Conservation (phyloP, 2,797 vertebrate species). For the Sebastes goodei region DNA sequence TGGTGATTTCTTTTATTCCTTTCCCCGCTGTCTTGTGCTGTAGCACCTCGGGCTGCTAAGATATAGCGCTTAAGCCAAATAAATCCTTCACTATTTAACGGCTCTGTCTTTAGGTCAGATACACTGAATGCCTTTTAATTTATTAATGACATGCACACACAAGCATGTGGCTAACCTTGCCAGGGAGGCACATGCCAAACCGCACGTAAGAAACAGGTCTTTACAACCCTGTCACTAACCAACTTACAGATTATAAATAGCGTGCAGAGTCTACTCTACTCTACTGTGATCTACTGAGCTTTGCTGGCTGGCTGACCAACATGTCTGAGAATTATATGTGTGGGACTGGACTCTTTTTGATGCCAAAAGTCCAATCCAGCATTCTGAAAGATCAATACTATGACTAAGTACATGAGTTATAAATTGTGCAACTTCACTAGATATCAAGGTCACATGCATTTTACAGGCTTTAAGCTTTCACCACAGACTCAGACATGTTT, state of each 20-base stretch:
- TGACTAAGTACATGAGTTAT: conserved; percentile 20
- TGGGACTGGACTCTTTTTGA: conserved; percentile 17
- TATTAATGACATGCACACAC: not conserved
- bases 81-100: not conserved
- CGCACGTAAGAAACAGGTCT: conserved; percentile 12
- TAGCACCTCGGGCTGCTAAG: not conserved
- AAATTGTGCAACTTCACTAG: conserved; percentile 19
- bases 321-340: conserved; percentile 31
- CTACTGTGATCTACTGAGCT: not conserved
- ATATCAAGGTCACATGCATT: conserved; percentile 33
- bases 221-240: not conserved
- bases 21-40: not conserved
- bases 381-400: conserved; percentile 33
- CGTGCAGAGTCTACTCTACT: not conserved
- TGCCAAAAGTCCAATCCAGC: conserved; percentile 28
- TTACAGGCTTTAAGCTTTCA: conserved; percentile 4
- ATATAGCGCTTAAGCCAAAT: not conserved
- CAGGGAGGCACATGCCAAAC: conserved; percentile 5
- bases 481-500: not conserved
- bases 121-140: not conserved
- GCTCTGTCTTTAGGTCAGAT: not conserved
- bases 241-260: conserved; percentile 20
- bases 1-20: conserved; percentile 35
- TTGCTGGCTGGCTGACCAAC: conserved; percentile 16
- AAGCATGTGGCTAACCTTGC: not conserved